phyloP scores from a whole-genome alignment of 2,797 vertebrate species.

The Melanotaenia pygmaea region DNA sequence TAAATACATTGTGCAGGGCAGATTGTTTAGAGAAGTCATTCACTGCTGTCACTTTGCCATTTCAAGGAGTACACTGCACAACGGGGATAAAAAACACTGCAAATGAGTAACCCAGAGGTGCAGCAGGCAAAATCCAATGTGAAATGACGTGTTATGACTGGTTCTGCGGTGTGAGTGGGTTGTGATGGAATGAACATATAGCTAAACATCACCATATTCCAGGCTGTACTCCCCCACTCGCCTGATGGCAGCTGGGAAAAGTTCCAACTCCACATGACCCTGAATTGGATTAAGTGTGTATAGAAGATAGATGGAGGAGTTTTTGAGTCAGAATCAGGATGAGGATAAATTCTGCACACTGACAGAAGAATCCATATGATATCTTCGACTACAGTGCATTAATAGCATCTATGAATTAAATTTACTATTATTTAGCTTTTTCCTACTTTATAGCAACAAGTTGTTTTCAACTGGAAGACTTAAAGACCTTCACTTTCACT shows the following conservation, averaged over 20 bases:
- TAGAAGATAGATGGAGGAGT: not conserved
- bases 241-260: not conserved
- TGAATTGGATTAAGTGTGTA: not conserved
- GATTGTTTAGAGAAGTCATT: conserved; percentile 45
- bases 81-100: not conserved
- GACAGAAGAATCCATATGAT: conserved; percentile 38
- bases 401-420: conserved; percentile 15
- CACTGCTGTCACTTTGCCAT: conserved; percentile 15
- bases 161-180: conserved; percentile 33
- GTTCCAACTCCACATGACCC: not conserved
- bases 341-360: conserved; percentile 21
- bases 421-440: conserved; percentile 10
- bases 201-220: conserved; percentile 34
- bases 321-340: conserved; percentile 25
- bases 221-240: not conserved
- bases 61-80: conserved; percentile 2
- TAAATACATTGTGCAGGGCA: conserved; percentile 30
- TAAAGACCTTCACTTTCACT: conserved; percentile 3
- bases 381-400: conserved; percentile 21
- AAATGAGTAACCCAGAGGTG: conserved; percentile 26
- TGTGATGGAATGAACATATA: conserved; percentile 40
- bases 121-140: not conserved
- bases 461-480: not conserved
- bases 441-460: not conserved
- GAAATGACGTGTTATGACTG: conserved; percentile 30